Conservation (phyloP, 2,888 invertebrate species). For the Glaucopsyche alexis region DNA sequence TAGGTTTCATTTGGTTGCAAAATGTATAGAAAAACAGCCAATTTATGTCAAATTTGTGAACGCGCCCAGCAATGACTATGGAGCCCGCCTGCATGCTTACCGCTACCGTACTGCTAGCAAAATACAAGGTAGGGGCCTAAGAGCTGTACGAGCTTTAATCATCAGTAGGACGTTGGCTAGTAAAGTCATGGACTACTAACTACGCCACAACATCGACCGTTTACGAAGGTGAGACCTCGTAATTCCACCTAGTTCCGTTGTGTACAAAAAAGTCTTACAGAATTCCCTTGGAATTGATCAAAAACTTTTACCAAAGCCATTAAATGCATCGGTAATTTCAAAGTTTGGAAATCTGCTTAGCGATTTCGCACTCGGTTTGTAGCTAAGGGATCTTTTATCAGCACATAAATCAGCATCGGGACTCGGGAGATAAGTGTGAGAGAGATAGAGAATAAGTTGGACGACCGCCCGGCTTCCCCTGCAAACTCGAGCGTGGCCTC, state of each 20-base stretch:
- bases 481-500: background rate
- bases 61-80: no score
- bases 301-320: background rate
- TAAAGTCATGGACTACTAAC: no score
- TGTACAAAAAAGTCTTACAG: background rate
- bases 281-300: background rate
- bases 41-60: no score
- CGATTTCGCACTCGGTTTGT: conserved; percentile 16
- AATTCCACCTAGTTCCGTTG: background rate
- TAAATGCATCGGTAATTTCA: conserved; percentile 18
- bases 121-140: no score
- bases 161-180: no score
- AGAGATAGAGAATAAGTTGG: background rate
- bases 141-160: no score
- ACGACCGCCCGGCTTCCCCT: background rate
- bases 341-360: conserved; percentile 26
- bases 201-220: no score
- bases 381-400: conserved; percentile 14
- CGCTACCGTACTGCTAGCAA: no score
- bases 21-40: no score
- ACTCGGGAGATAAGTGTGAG: conserved; percentile 13
- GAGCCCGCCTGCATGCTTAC: no score
- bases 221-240: no score
- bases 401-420: conserved; percentile 20
- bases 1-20: no score